A percentile compares a stretch with the other conserved stretches of the same genome.
These are phyloP conservation scores for Thalassoma bifasciatum DNA, from an alignment of 2,113 vertebrate species.

Conservation along the genomic window DNA sequence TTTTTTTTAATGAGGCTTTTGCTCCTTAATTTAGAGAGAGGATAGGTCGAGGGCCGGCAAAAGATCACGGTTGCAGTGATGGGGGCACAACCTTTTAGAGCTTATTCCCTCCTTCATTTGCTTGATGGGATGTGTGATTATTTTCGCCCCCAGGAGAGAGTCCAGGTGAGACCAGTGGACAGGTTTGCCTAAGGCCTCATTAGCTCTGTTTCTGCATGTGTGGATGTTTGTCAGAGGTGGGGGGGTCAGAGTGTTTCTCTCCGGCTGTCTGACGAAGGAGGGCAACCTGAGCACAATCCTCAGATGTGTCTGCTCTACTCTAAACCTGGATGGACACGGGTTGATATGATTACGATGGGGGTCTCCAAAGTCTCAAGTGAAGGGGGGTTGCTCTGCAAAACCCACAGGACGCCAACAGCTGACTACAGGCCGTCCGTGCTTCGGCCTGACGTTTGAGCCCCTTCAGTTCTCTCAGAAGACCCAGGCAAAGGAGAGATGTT, in stretches of 20 bases:
- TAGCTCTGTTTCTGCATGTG: conserved; percentile 11
- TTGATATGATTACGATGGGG: conserved; percentile 58
- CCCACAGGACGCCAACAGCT: conserved; percentile 66
- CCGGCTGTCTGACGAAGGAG: conserved; percentile 42
- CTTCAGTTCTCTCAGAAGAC: conserved; percentile 56
- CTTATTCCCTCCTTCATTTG: background rate
- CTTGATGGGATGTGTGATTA: conserved; percentile 47
- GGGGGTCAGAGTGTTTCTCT: conserved; percentile 12
- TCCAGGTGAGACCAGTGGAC: conserved; percentile 37
- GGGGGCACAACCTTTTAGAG: background rate
- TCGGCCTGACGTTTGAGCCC: conserved; percentile 40
- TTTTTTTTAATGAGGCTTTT: conserved; percentile 18
- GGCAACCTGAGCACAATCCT: conserved; percentile 65
- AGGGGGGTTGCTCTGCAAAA: conserved; percentile 7
- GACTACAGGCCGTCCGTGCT: conserved; percentile 63
- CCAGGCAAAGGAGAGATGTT: conserved; percentile 67
- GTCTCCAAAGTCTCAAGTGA: conserved; percentile 34
- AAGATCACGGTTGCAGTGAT: no score
- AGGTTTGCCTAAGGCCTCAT: conserved; percentile 40
- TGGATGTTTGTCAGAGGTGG: background rate
- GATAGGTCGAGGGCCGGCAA: no score
- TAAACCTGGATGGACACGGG: conserved; percentile 51
- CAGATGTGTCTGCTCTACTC: conserved; percentile 35
- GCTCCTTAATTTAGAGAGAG: no score
- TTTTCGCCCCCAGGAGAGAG: conserved; percentile 2